Evolutionary conservation across 1,140 invertebrate genomes (phyloP), one percentile per base, ranked within the genome.

Genomic region (Zophobas morio): DNA sequence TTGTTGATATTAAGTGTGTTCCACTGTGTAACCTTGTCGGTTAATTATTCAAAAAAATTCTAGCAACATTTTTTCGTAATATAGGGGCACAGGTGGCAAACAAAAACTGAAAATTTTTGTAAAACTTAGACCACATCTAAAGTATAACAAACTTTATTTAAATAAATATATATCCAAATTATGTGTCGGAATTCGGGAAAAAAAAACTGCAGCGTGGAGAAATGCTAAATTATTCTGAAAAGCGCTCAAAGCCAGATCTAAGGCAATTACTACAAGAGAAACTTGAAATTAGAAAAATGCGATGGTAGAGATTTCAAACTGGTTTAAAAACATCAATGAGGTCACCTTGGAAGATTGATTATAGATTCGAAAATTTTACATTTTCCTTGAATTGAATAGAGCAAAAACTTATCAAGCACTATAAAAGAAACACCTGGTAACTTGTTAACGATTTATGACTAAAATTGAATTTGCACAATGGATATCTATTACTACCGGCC

Each of bases 321-420:
- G 71, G 71, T 53, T 73, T 51, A 56, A 51, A 53, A 73, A 34
- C 71, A 73, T 73, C 71, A 73, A 73, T 73, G 53, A 47, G 71
- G 71, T 73, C 71, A 73, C 71, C 71, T 73, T 73, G 71, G 20
- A 53, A 53, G 37, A 53, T 57, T 57, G 71, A 54, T 73, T 57
- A 73, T 57, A 57, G 36, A 73, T 73, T 73, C 49, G 33, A 73
- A 54, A 73, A 73, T 42, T 54, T 57, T 73, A 53, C 37, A 54
- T 73, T 73, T 73, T 73, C 71, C 49, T 73, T 73, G 42, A 51
- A 72, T 60, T 36, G 39, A 66, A 66, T 40, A 32, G 32, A 42
- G n/a, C n/a, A 32, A 46, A 40, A 66, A 66, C 40, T 42, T 36
- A 5, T 60, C 56, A 37, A 57, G 33, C 36, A 20, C n/a, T 37